A percentile compares a stretch with the other conserved stretches of the same genome.
These are phyloP conservation scores for Heliconius ethilla DNA, from an alignment of 2,888 invertebrate genomes.

Conservation along the genomic window DNA sequence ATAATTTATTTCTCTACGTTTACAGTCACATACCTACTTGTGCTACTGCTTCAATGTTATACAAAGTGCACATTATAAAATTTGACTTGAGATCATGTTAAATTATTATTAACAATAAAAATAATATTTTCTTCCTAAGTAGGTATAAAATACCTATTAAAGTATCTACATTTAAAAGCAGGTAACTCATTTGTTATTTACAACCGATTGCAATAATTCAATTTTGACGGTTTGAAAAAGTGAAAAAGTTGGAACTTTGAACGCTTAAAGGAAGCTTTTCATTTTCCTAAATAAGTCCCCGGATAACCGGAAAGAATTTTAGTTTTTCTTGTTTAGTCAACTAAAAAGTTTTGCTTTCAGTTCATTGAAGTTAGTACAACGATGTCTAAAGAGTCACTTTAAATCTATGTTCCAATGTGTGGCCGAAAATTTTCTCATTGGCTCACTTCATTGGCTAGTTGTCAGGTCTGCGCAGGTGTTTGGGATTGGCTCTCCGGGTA, in stretches of 20 bases:
- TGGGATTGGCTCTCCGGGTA: conserved; percentile 7
- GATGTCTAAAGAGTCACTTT: conserved; percentile 29
- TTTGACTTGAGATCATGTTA: too few relatives aligned
- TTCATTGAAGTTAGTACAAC: conserved; percentile 34
- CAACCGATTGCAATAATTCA: conserved; percentile 22
- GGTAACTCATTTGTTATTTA: conserved; percentile 1
- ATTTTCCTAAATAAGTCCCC: conserved; percentile 32
- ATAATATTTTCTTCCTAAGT: too few relatives aligned
- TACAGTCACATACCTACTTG: background rate
- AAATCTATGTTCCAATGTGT: conserved; percentile 23
- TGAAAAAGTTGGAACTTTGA: conserved; percentile 27
- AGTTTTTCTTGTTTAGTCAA: conserved; percentile 37
- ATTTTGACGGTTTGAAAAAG: conserved; percentile 25
- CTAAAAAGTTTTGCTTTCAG: conserved; percentile 31
- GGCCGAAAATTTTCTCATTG: conserved; percentile 17
- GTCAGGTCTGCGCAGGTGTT: conserved; percentile 19
- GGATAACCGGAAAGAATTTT: conserved; percentile 37
- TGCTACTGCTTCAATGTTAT: background rate
- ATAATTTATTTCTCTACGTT: too few relatives aligned
- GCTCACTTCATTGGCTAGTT: conserved; percentile 14
- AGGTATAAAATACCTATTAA: too few relatives aligned
- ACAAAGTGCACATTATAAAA: too few relatives aligned
- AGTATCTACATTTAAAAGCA: background rate
- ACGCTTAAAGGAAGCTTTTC: conserved; percentile 33
- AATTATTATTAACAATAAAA: too few relatives aligned